Evolutionary conservation across 30 jellyfish, hydroid and myxozoan species (phyloP).

Genomic region (Turritopsis dohrnii): DNA sequence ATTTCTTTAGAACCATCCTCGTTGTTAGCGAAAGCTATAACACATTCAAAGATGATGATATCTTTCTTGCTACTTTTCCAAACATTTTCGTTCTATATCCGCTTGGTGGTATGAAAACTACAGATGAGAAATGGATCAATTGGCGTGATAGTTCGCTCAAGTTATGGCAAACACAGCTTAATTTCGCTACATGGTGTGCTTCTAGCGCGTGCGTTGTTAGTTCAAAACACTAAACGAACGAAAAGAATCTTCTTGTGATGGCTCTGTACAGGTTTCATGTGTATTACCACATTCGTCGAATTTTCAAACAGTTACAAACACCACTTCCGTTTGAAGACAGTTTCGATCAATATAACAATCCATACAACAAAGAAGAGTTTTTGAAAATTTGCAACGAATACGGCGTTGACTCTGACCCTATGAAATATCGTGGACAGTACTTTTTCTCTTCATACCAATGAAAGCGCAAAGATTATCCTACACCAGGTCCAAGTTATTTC

Average conservation of each 20-base stretch:
- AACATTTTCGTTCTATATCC: not conserved
- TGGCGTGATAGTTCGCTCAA: not conserved
- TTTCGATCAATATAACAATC: not conserved
- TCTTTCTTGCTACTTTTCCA: not conserved
- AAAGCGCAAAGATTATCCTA: not conserved
- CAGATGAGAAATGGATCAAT: not conserved
- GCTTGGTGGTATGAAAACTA: not conserved
- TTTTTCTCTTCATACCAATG: not conserved
- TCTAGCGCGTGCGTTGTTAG: not conserved
- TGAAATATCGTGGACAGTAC: not conserved
- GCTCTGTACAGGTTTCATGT: slow-evolving; percentile 1
- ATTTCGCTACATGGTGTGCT: not conserved
- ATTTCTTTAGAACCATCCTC: slow-evolving; percentile 5
- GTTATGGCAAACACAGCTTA: not conserved
- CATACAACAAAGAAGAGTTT: not conserved
- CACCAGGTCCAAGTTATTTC: too few species aligned
- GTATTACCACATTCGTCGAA: not conserved
- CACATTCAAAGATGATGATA: too few species aligned
- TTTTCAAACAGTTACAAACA: not conserved
- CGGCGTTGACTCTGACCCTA: not conserved
- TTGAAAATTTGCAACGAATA: not conserved
- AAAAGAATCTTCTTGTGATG: not conserved
- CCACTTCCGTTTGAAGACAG: not conserved
- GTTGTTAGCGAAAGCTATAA: too few species aligned
- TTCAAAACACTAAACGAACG: not conserved